These are phyloP conservation scores for Pheucticus melanocephalus DNA, from an alignment of 2,113 vertebrate genomes.

Conservation along the genomic window DNA sequence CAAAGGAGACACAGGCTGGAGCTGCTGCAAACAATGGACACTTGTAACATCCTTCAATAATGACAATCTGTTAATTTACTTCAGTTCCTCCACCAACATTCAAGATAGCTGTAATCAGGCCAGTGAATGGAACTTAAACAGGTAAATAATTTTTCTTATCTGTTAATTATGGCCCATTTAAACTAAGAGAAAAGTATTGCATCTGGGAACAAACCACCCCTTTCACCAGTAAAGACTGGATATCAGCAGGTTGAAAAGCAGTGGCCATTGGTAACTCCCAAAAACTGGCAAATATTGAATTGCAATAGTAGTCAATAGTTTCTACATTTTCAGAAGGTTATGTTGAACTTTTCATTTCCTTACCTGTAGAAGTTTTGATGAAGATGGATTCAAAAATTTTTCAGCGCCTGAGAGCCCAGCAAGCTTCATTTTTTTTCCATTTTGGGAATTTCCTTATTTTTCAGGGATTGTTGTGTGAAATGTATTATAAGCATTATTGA, in stretches of 20 bases:
- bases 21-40: not conserved
- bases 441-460: not conserved
- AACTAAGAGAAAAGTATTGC: not conserved
- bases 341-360: not conserved
- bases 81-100: not conserved
- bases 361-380: not conserved
- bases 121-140: not conserved
- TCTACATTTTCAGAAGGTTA: not conserved
- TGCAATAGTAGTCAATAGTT: not conserved
- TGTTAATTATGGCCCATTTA: not conserved
- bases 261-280: not conserved
- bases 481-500: not conserved
- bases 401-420: not conserved
- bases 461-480: rapidly evolving
- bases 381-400: not conserved
- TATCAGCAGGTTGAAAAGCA: not conserved
- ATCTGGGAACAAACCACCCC: not conserved
- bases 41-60: not conserved
- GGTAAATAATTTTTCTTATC: not conserved
- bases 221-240: not conserved
- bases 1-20: not conserved
- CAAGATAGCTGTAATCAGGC: not conserved
- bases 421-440: not conserved
- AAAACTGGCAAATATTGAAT: not conserved
- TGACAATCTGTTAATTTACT: not conserved